Conservation (phyloP, 2,113 vertebrate genomes). For the Neoarius graeffei region DNA sequence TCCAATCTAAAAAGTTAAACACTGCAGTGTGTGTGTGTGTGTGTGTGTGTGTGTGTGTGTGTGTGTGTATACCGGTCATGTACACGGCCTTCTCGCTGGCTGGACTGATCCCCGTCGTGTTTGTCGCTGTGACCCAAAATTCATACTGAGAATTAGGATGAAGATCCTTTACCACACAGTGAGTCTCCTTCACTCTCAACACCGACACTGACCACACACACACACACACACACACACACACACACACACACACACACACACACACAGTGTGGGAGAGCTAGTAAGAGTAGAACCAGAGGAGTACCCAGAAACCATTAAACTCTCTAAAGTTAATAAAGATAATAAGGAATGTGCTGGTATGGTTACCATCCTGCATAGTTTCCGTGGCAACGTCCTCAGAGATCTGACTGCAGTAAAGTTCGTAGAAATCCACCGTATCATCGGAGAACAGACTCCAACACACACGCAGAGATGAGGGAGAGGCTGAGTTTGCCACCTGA, state of each 20-base stretch:
- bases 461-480: slow-evolving; percentile 81
- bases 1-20: background rate
- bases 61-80: slow-evolving; percentile 81
- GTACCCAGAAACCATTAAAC: too few relatives aligned
- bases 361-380: slow-evolving; percentile 73
- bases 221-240: slow-evolving; percentile 29
- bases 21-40: slow-evolving; percentile 18
- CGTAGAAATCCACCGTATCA: slow-evolving; percentile 88
- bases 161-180: slow-evolving; percentile 82
- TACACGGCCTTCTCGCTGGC: slow-evolving; percentile 86
- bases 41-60: slow-evolving; percentile 24
- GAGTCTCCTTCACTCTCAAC: slow-evolving; percentile 87
- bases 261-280: background rate
- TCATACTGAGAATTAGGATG: slow-evolving; percentile 89
- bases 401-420: slow-evolving; percentile 82
- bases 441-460: slow-evolving; percentile 93
- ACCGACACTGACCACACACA: slow-evolving; percentile 69
- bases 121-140: slow-evolving; percentile 91
- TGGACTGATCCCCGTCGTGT: slow-evolving; percentile 85
- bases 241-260: slow-evolving; percentile 32
- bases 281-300: too few relatives aligned
- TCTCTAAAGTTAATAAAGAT: too few relatives aligned
- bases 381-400: slow-evolving; percentile 67
- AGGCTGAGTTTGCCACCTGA: slow-evolving; percentile 85
- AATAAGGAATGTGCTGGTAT: background rate